phyloP scores from a whole-genome alignment of 1,140 invertebrate species.

The Cyclina sinensis region DNA sequence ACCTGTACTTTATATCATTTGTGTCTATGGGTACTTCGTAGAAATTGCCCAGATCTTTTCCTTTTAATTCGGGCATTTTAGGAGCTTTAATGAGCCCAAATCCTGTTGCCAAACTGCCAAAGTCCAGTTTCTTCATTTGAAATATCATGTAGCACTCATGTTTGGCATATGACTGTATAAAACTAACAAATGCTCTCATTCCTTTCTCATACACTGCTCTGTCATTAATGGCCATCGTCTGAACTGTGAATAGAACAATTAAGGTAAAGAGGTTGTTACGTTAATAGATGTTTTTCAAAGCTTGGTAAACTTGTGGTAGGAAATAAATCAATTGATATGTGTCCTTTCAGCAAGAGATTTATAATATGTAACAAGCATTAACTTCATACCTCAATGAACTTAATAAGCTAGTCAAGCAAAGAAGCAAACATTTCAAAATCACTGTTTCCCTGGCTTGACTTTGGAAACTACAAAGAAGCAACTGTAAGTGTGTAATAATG shows the following conservation, averaged over 20 bases:
- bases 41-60: conserved; percentile 89
- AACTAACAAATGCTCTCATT: conserved; percentile 97
- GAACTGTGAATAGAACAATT: conserved; percentile 54
- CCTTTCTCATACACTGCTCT: conserved; percentile 94
- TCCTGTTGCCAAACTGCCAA: conserved; percentile 94
- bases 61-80: conserved; percentile 97
- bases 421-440: too few species aligned
- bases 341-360: too few species aligned
- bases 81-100: conserved; percentile 97
- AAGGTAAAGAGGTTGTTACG: too few species aligned
- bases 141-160: conserved; percentile 98
- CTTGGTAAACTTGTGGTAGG: too few species aligned
- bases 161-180: conserved; percentile 96
- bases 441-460: too few species aligned
- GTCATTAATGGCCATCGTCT: conserved; percentile 77
- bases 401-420: too few species aligned
- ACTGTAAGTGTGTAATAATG: too few species aligned
- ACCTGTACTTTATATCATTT: conserved; percentile 93
- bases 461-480: too few species aligned
- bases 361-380: too few species aligned
- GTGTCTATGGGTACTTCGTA: conserved; percentile 90
- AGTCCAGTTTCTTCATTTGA: conserved; percentile 94
- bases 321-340: too few species aligned
- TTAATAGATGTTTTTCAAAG: too few species aligned
- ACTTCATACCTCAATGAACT: too few species aligned